A percentile compares a stretch with the other conserved stretches of the same genome.
phyloP scores from a whole-genome alignment of 23 tunicate species.

The Halocynthia aurantium region DNA sequence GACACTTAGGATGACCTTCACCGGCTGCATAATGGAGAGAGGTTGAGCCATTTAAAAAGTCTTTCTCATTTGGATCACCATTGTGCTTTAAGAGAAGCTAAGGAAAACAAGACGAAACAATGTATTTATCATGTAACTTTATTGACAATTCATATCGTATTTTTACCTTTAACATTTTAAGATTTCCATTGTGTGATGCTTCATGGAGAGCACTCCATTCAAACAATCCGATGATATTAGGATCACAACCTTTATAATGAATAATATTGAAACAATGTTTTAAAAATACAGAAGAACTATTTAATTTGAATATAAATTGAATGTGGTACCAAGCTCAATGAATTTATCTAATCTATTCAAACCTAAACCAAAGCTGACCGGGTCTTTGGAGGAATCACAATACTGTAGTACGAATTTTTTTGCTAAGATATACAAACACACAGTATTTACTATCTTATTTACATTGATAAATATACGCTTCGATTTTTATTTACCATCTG shows the following conservation, averaged over 20 bases:
- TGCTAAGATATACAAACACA: too few species aligned
- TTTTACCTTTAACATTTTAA: slow-evolving; percentile 45
- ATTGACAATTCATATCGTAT: not conserved
- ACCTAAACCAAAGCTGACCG: too few species aligned
- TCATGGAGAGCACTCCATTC: slow-evolving; percentile 81
- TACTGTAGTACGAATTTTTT: too few species aligned
- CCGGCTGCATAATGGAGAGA: slow-evolving; percentile 67
- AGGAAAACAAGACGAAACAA: not conserved
- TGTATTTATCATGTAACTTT: not conserved
- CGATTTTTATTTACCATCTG: slow-evolving; percentile 20
- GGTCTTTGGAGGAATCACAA: too few species aligned
- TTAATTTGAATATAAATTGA: too few species aligned
- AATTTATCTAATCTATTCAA: too few species aligned
- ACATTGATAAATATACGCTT: too few species aligned
- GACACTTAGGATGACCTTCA: slow-evolving; percentile 49
- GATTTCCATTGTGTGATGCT: slow-evolving; percentile 64
- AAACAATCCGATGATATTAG: slow-evolving; percentile 64
- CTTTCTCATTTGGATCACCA: slow-evolving; percentile 51
- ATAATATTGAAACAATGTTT: not conserved
- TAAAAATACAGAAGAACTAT: not conserved
- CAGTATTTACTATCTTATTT: too few species aligned
- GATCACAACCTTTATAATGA: slow-evolving; percentile 42
- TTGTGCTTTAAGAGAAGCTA: slow-evolving; percentile 41
- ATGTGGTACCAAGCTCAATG: too few species aligned
- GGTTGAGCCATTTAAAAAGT: slow-evolving; percentile 40